Evolutionary conservation across 2,888 invertebrate species (phyloP), one percentile per base, ranked within the genome.

Genomic region (Schizotus pectinicornis): DNA sequence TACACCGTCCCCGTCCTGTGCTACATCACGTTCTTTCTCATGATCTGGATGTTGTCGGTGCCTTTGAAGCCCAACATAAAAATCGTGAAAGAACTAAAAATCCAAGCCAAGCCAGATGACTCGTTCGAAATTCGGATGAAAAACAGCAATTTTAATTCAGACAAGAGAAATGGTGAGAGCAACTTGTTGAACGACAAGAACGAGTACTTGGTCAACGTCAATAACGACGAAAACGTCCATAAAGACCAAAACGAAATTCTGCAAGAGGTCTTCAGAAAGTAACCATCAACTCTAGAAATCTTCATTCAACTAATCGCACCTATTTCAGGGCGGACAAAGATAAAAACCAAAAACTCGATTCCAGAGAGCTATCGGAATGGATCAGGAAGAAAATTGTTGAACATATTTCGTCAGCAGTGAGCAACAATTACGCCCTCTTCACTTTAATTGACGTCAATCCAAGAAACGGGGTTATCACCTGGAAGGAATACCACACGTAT

Each of bases 401-500:
- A 56, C 90, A 90, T 70, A 88, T 90, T 61, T 83, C 86, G 30
- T 81, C 84, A 53, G 88, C 89, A 0, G 83, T 89, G 64, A 81
- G 84, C 71, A 85, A 85, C 68, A 90, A 90, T 77, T 85, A 86
- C 49, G 84, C 84, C 0, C 78, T 88, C 11, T 90, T 90, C 70
- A 83, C 85, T 12, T 78, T 83, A 35, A 87, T 90, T 38, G 90
- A 90, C 69, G 83, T 81, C 41, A 82, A 85, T 71, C 89, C 89
- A 0, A 81, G 83, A 59, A 88, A 90, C 72, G 87, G 86, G 7
- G 83, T 86, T 43, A 84, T 93, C 35, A 87, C 88, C 0, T 93
- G 92, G 92, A 87, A 88, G 57, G 92, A 93, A 74, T 93, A 92
- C 72, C 89, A 91, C 74, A 81, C 84, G 0, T 88, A 87, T 74